Percentiles rank a stretch among this genome's conserved stretches.
phyloP scores from a whole-genome alignment of 2,888 invertebrate species.

The Laothoe populi region DNA sequence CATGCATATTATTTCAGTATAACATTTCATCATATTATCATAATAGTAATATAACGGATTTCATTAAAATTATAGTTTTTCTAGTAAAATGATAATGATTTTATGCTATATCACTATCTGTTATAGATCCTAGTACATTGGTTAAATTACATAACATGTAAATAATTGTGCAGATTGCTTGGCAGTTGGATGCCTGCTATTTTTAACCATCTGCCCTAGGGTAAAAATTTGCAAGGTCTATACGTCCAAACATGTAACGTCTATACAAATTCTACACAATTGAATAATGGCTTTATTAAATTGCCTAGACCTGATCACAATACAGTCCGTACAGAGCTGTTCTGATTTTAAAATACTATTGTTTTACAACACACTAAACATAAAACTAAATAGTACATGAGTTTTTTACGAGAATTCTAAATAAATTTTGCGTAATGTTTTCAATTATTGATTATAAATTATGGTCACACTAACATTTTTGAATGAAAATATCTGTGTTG shows the following conservation, averaged over 20 bases:
- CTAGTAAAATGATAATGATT: background rate
- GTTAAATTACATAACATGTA: conserved; percentile 14
- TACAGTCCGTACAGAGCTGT: background rate
- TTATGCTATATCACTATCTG: background rate
- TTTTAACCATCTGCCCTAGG: conserved; percentile 10
- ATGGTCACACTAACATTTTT: conserved; percentile 1
- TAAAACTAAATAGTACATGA: too few relatives aligned
- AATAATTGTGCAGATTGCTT: conserved; percentile 14
- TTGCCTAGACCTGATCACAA: background rate
- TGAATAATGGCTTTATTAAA: background rate
- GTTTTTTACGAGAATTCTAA: too few relatives aligned
- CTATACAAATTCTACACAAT: background rate
- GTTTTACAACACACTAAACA: background rate
- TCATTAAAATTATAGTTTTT: background rate
- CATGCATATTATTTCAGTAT: background rate
- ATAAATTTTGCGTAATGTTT: background rate
- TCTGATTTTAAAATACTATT: background rate
- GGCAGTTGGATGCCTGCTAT: conserved; percentile 15
- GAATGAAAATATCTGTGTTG: conserved; percentile 1
- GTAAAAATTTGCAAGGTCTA: conserved; percentile 12
- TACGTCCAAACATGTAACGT: conserved; percentile 15
- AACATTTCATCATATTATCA: background rate
- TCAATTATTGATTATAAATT: background rate
- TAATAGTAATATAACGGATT: background rate
- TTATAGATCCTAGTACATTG: background rate